Conservation (phyloP, 2,888 invertebrate species). For the Atethmia centrago region DNA sequence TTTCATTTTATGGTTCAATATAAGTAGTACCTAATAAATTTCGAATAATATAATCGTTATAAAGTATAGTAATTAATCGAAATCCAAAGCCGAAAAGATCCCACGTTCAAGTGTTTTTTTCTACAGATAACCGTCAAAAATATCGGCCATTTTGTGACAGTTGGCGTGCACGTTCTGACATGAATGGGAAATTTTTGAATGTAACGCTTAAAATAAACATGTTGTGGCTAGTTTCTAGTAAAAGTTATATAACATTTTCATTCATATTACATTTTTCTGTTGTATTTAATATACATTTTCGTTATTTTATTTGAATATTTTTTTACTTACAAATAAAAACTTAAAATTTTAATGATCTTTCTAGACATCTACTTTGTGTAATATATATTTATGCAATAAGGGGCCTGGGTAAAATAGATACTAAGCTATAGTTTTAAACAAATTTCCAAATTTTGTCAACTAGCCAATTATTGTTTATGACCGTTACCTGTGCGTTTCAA, state of each 20-base stretch:
- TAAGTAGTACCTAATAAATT: constrained; percentile 21
- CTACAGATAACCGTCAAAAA: constrained; percentile 10
- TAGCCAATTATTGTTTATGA: constrained; percentile 30
- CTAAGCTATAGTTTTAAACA: constrained; percentile 9
- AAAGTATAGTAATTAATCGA: constrained; percentile 22
- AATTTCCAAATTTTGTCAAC: constrained; percentile 23
- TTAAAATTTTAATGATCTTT: constrained; percentile 28
- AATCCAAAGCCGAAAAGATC: constrained; percentile 15
- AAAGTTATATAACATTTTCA: constrained; percentile 20
- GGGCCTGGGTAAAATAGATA: neutral
- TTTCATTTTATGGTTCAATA: constrained; percentile 24
- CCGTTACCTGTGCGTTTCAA: constrained; percentile 32
- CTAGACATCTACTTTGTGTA: constrained; percentile 27
- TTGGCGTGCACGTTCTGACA: constrained; percentile 9
- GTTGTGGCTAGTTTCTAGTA: constrained; percentile 23
- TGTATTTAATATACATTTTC: constrained; percentile 23
- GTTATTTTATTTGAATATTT: constrained; percentile 23
- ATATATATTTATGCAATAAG: neutral
- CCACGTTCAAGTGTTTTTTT: constrained; percentile 22
- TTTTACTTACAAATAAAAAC: constrained; percentile 17
- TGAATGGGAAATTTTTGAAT: constrained; percentile 21
- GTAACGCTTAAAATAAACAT: constrained; percentile 26
- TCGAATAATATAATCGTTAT: constrained; percentile 29
- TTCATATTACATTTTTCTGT: constrained; percentile 20
- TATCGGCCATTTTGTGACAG: constrained; percentile 23